Percentiles rank a stretch among this genome's conserved stretches.
phyloP scores from a whole-genome alignment of 2,797 vertebrate genomes.

The Premnoplex brunnescens region DNA sequence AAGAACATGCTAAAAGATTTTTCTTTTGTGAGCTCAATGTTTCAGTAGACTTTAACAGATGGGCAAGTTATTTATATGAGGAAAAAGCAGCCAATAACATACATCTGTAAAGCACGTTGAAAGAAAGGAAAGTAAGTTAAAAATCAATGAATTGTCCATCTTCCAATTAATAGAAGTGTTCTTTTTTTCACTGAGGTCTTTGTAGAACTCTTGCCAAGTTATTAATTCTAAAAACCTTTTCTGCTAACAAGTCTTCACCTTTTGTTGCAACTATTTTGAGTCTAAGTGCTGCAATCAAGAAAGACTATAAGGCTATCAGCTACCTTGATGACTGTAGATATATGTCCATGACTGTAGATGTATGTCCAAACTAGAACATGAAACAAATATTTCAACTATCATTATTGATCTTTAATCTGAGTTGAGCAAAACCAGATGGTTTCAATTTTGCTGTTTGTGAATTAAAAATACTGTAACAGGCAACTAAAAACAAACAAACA shows the following conservation, averaged over 20 bases:
- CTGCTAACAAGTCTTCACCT: background rate
- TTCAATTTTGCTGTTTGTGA: background rate
- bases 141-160: conserved; percentile 33
- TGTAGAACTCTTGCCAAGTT: background rate
- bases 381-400: background rate
- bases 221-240: background rate
- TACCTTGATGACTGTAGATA: background rate
- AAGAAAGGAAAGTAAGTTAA: conserved; percentile 43
- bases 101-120: background rate
- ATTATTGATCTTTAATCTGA: background rate
- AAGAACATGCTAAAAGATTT: background rate
- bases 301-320: background rate
- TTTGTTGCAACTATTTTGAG: background rate
- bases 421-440: background rate
- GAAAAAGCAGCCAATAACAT: background rate
- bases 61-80: background rate
- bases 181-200: background rate
- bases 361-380: background rate
- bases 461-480: background rate
- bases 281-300: background rate
- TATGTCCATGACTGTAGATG: background rate
- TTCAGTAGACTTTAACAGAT: background rate
- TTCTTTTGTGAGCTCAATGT: background rate
- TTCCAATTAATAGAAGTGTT: background rate
- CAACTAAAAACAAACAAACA: background rate